Evolutionary conservation across 2,113 vertebrate genomes (phyloP).

Genomic region (Pan paniscus): DNA sequence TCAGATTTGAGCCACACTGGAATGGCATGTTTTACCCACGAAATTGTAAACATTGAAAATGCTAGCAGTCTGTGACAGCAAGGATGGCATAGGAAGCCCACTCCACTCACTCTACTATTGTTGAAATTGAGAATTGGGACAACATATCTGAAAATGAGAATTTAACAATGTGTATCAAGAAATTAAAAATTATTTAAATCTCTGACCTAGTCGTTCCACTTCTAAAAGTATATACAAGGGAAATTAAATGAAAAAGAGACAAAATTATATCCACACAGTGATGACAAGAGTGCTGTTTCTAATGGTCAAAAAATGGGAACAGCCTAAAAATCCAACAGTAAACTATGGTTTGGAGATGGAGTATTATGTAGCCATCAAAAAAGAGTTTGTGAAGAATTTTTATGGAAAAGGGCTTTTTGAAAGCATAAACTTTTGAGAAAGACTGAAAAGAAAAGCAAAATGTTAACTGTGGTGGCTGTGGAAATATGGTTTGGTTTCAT

Average conservation of each 20-base stretch:
- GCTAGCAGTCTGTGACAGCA: too few species aligned
- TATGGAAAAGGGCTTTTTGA: not conserved
- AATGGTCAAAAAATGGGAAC: not conserved
- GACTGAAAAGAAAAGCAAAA: not conserved
- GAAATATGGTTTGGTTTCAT: not conserved
- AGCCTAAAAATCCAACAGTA: not conserved
- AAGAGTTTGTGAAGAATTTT: too few species aligned
- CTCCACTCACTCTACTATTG: not conserved
- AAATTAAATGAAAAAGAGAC: not conserved
- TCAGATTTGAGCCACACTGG: not conserved
- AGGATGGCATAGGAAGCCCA: not conserved
- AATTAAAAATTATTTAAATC: not conserved
- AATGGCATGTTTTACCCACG: not conserved
- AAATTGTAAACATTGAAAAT: not conserved
- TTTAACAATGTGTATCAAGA: not conserved
- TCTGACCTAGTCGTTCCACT: not conserved
- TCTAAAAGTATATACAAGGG: not conserved
- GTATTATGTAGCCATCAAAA: not conserved
- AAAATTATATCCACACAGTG: not conserved
- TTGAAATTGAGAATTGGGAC: not conserved
- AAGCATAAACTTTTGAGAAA: fast-evolving
- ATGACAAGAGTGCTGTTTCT: not conserved
- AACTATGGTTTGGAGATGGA: not conserved
- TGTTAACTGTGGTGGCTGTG: fast-evolving
- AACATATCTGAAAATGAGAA: not conserved